Evolutionary conservation across 1,140 invertebrate genomes (phyloP).

Genomic region (Atta colombica): DNA sequence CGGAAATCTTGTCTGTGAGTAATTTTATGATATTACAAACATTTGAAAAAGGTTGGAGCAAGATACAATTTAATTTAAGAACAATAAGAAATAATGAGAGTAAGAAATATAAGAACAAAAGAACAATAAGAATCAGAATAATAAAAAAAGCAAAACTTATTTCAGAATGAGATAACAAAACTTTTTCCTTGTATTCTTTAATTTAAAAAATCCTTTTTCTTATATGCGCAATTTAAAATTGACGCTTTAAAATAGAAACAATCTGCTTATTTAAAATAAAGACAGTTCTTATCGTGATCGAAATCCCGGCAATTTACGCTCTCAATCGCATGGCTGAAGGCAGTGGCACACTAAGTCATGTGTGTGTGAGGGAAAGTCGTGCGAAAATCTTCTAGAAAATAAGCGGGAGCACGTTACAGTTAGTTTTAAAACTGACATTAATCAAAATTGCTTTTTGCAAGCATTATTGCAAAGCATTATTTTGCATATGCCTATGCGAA

Average conservation of each 20-base stretch:
- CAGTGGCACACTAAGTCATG: slow-evolving; percentile 6
- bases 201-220: neutral
- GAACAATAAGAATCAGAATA: neutral
- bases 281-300: slow-evolving; percentile 15
- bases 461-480: neutral
- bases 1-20: too few species aligned
- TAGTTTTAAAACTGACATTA: neutral
- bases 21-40: too few species aligned
- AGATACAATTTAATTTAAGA: neutral
- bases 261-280: slow-evolving; percentile 31
- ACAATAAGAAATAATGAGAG: neutral
- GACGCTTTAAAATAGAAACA: neutral
- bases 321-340: slow-evolving; percentile 7
- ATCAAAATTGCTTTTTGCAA: neutral
- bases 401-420: neutral
- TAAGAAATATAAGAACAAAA: neutral
- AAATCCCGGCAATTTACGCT: slow-evolving; percentile 33
- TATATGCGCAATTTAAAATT: neutral
- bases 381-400: slow-evolving; percentile 41
- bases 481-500: neutral
- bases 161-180: neutral
- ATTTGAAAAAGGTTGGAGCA: neutral
- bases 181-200: neutral
- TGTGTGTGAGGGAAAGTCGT: slow-evolving; percentile 30
- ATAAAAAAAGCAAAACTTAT: neutral